Conservation (phyloP, 1,140 invertebrate species). For the Musca domestica region DNA sequence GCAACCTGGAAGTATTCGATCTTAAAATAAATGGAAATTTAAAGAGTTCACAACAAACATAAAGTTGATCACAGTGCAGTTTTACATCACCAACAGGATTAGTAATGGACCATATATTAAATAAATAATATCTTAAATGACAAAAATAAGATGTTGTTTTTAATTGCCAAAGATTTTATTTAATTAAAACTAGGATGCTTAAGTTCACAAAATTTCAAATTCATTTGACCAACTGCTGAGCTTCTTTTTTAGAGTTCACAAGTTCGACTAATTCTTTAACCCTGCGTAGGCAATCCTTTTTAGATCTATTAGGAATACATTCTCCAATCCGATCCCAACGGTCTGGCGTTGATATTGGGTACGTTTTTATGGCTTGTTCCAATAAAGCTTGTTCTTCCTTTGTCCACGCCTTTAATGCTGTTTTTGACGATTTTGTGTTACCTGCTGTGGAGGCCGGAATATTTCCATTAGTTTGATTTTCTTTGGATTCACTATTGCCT, state of each 20-base stretch:
- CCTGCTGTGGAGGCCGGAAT: conserved; percentile 33
- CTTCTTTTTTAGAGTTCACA: conserved; percentile 89
- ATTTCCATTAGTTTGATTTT: conserved; percentile 26
- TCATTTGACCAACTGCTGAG: conserved; percentile 63
- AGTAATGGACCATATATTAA: neutral
- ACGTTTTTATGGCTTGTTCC: conserved; percentile 96
- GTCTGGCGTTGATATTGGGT: conserved; percentile 77
- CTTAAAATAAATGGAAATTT: conserved; percentile 47
- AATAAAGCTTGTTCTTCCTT: conserved; percentile 90
- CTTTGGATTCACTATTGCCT: conserved; percentile 43
- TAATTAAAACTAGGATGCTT: conserved; percentile 1
- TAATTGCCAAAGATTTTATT: conserved; percentile 4
- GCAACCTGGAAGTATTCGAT: conserved; percentile 65
- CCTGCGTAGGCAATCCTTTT: conserved; percentile 96
- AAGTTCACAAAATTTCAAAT: conserved; percentile 16
- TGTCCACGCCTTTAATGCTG: conserved; percentile 69
- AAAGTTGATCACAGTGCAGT: conserved; percentile 29
- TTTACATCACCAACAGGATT: neutral
- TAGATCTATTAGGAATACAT: conserved; percentile 83
- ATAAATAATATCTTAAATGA: neutral
- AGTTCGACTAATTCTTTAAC: conserved; percentile 95
- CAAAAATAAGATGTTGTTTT: neutral
- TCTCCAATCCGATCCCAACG: conserved; percentile 94
- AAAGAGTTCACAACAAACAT: conserved; percentile 46
- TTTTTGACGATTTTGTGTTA: too few species aligned